These are phyloP conservation scores for Cygnus olor DNA, from an alignment of 2,797 vertebrate species.

Conservation along the genomic window DNA sequence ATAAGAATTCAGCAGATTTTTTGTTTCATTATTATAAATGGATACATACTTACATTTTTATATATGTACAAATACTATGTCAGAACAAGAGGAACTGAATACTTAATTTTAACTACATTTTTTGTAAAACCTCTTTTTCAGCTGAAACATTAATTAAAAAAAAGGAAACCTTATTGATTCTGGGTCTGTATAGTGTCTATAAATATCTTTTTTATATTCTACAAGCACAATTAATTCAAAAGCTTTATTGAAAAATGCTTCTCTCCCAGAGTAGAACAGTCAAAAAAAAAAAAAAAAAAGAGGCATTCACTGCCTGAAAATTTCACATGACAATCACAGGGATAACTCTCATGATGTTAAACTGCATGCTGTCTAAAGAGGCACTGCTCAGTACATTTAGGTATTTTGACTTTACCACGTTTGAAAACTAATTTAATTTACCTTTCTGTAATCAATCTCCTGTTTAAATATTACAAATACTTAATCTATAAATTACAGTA, in stretches of 20 bases:
- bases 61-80: background rate
- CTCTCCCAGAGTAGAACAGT: background rate
- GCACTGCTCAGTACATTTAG: background rate
- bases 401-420: background rate
- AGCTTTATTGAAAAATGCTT: conserved; percentile 46
- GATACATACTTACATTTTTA: background rate
- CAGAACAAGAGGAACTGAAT: background rate
- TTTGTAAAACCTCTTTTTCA: conserved; percentile 1
- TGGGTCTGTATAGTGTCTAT: conserved; percentile 9
- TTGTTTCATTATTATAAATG: background rate
- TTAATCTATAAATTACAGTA: background rate
- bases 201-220: conserved; percentile 52
- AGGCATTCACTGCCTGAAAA: conserved; percentile 32
- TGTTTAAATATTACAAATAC: background rate
- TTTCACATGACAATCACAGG: conserved; percentile 33
- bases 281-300: background rate
- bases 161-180: background rate
- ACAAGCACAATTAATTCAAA: conserved; percentile 44
- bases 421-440: background rate
- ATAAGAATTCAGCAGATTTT: conserved; percentile 19
- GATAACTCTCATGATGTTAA: background rate
- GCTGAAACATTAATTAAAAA: background rate
- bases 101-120: background rate
- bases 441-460: background rate
- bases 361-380: background rate